A percentile compares a stretch with the other conserved stretches of the same genome.
These are phyloP conservation scores for Jaculus jaculus DNA, from an alignment of 2,113 vertebrate species.

Conservation along the genomic window DNA sequence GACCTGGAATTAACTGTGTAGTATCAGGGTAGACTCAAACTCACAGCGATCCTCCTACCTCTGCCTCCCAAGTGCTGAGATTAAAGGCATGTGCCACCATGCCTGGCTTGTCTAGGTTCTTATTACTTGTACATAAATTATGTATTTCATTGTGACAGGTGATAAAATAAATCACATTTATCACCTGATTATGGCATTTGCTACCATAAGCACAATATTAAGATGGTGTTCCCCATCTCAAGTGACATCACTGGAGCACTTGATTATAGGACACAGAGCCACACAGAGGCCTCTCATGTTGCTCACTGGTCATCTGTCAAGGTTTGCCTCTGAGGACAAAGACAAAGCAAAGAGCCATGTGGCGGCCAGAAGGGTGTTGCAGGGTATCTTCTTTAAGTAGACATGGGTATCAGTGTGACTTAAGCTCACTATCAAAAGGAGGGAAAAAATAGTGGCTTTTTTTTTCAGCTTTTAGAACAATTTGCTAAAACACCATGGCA, in stretches of 20 bases:
- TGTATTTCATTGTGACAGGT: neutral
- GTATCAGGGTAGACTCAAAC: too few relatives aligned
- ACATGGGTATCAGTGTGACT: neutral
- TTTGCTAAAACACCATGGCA: conserved; percentile 86
- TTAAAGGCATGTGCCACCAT: too few relatives aligned
- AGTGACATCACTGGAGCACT: neutral
- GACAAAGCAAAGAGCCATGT: neutral
- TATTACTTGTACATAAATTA: conserved; percentile 23
- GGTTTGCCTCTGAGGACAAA: neutral
- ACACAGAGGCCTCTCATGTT: neutral
- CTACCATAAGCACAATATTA: neutral
- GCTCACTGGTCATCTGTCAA: neutral
- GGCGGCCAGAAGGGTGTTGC: neutral
- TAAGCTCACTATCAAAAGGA: conserved; percentile 41
- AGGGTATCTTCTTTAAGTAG: neutral
- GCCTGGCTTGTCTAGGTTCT: conserved; percentile 13
- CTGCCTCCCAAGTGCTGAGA: too few relatives aligned
- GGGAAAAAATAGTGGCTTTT: neutral
- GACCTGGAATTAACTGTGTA: too few relatives aligned
- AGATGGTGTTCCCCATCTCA: neutral
- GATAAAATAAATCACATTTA: neutral
- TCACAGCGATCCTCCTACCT: too few relatives aligned
- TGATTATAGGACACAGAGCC: neutral
- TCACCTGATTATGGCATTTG: neutral
- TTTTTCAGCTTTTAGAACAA: conserved; percentile 87